Conservation (phyloP, 2,888 invertebrate species). For the Sclerodermus sp. region DNA sequence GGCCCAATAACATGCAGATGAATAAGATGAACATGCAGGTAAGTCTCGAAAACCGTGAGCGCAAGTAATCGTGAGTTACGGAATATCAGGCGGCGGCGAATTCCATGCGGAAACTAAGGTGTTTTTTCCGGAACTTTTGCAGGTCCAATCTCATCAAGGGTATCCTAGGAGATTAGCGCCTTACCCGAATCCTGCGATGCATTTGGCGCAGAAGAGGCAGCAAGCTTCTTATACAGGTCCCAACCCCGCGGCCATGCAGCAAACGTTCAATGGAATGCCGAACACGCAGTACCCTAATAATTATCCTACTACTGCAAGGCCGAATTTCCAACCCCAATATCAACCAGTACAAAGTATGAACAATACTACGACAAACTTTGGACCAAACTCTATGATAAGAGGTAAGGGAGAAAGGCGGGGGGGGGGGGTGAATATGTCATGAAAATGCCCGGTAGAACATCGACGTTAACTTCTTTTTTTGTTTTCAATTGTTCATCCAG, state of each 20-base stretch:
- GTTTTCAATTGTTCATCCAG: background rate
- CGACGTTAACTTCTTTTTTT: background rate
- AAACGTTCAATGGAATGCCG: conserved; percentile 56
- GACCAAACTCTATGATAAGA: conserved; percentile 57
- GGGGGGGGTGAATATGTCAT: too few species aligned
- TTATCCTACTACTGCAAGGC: conserved; percentile 40
- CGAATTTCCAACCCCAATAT: conserved; percentile 67
- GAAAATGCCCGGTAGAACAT: background rate
- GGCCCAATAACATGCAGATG: conserved; percentile 61
- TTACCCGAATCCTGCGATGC: conserved; percentile 84
- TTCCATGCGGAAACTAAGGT: too few species aligned
- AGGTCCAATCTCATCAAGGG: conserved; percentile 53
- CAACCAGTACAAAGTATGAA: conserved; percentile 59
- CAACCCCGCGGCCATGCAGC: conserved; percentile 57
- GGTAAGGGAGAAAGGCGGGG: too few species aligned
- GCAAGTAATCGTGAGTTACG: too few species aligned
- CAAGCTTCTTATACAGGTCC: conserved; percentile 50
- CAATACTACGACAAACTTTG: conserved; percentile 36
- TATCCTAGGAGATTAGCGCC: conserved; percentile 82
- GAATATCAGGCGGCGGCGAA: too few species aligned
- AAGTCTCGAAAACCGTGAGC: too few species aligned
- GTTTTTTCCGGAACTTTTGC: background rate
- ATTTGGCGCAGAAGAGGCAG: conserved; percentile 77
- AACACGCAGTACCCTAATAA: conserved; percentile 39
- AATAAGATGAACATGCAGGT: conserved; percentile 75